These are phyloP conservation scores for Ctenicera cuprea DNA, from an alignment of 2,888 invertebrate genomes.

Conservation along the genomic window DNA sequence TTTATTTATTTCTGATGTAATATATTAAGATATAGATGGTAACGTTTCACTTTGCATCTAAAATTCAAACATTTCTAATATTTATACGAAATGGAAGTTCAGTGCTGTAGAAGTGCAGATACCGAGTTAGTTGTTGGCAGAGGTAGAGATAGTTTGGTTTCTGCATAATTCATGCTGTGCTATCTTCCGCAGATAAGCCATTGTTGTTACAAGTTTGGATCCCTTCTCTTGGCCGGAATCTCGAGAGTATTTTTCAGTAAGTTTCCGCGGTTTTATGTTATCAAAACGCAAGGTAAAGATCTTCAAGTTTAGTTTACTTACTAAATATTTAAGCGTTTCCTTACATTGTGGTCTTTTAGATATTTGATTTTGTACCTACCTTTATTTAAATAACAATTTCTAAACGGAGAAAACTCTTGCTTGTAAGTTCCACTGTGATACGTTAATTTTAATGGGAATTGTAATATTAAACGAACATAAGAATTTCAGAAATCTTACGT, in stretches of 20 bases:
- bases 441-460: no score
- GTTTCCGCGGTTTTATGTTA: constrained; percentile 48
- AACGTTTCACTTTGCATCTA: background rate
- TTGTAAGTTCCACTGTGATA: no score
- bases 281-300: constrained; percentile 47
- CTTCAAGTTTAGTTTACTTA: constrained; percentile 37
- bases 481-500: no score
- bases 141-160: constrained; percentile 60
- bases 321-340: constrained; percentile 43
- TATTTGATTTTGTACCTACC: background rate
- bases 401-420: no score
- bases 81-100: constrained; percentile 41
- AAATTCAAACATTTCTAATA: constrained; percentile 12
- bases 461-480: no score
- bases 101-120: constrained; percentile 46
- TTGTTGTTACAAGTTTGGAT: constrained; percentile 66
- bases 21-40: no score
- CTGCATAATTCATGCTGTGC: constrained; percentile 68
- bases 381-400: no score
- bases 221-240: constrained; percentile 59
- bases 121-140: constrained; percentile 52
- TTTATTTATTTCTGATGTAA: no score
- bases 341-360: background rate
- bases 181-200: constrained; percentile 67
- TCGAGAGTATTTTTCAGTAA: constrained; percentile 51